Percentiles rank a stretch among this genome's conserved stretches.
Evolutionary conservation across 2,113 vertebrate genomes (phyloP).

Genomic region (Sclerurus mexicanus): DNA sequence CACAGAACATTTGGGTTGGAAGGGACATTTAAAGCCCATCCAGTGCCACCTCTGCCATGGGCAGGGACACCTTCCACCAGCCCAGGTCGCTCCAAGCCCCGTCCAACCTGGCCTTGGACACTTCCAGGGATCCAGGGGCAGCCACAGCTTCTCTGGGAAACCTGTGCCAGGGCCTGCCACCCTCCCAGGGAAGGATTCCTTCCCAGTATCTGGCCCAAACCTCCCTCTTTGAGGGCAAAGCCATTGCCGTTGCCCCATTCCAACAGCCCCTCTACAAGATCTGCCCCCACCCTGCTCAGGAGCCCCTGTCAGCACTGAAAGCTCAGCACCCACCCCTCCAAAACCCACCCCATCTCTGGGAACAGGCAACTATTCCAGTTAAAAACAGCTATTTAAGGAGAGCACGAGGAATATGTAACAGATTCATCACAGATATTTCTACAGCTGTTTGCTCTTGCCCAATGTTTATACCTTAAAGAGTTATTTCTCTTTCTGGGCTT

Average conservation of each 20-base stretch:
- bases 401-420: background rate
- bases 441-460: background rate
- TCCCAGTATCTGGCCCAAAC: background rate
- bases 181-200: accelerated
- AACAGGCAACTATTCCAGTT: background rate
- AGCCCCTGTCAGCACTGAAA: background rate
- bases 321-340: background rate
- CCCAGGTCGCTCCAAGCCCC: background rate
- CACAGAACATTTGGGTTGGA: background rate
- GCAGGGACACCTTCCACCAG: background rate
- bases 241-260: no score
- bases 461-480: background rate
- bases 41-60: no score
- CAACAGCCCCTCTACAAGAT: background rate
- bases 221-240: background rate
- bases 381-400: background rate
- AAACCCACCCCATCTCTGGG: background rate
- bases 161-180: background rate
- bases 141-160: background rate
- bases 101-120: background rate
- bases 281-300: background rate
- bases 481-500: background rate
- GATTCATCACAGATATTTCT: background rate
- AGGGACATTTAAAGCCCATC: background rate
- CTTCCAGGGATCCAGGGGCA: background rate